Evolutionary conservation across 2,888 invertebrate genomes (phyloP).

Genomic region (Serrognathus titanus): DNA sequence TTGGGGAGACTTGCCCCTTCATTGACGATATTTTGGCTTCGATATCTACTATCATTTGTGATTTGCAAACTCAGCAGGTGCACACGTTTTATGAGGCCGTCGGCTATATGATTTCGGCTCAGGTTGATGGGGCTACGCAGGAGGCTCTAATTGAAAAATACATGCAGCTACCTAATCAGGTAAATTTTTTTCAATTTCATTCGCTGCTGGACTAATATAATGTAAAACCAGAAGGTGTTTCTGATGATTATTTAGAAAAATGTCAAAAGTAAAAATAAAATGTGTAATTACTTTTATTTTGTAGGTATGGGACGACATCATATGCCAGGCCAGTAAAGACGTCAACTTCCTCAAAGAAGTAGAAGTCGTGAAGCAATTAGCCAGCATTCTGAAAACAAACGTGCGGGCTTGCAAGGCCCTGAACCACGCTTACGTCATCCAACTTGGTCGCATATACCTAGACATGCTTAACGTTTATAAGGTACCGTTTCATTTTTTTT

Average conservation of each 20-base stretch:
- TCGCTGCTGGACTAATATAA: background rate
- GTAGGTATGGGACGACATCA: conserved; percentile 91
- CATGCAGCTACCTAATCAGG: conserved; percentile 96
- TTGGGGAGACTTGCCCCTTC: conserved; percentile 95
- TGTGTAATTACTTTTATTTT: conserved; percentile 13
- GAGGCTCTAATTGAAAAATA: conserved; percentile 95
- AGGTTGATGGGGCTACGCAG: conserved; percentile 85
- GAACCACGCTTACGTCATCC: conserved; percentile 92
- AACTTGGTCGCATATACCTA: conserved; percentile 94
- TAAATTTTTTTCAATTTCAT: conserved; percentile 30
- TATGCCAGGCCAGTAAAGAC: conserved; percentile 94
- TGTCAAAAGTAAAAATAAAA: no score
- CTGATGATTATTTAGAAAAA: no score
- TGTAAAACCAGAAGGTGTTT: background rate
- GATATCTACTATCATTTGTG: conserved; percentile 97
- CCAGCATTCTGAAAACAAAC: conserved; percentile 98
- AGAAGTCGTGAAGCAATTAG: conserved; percentile 94
- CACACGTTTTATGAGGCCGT: conserved; percentile 99
- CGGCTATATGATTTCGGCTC: conserved; percentile 97
- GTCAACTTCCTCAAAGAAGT: conserved; percentile 94
- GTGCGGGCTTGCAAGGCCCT: conserved; percentile 98
- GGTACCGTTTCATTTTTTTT: conserved; percentile 49
- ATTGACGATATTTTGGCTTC: conserved; percentile 97
- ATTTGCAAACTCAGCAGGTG: conserved; percentile 96
- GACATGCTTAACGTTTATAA: conserved; percentile 99